Base-by-base conservation (phyloP, 1,140 invertebrate species). In the Leptonema lineaticorne region DNA sequence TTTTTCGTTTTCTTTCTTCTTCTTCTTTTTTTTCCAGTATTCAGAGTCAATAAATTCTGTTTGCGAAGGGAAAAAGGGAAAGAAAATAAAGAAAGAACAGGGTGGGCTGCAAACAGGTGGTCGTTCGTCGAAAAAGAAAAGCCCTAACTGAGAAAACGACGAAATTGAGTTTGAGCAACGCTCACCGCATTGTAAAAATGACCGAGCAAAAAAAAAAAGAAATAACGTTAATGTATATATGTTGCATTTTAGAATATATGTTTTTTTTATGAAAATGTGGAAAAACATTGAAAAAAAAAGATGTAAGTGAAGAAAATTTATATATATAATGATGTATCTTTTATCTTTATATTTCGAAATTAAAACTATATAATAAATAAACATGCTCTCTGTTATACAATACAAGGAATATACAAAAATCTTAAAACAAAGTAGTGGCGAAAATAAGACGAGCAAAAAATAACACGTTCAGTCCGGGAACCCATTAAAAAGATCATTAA, bases 401-500 rank as follows among this genome's bases (percentile, higher is more conserved):
- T n/a, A n/a, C n/a, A n/a, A n/a, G n/a, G n/a, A n/a, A n/a, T n/a
- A n/a, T n/a, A n/a, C n/a, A n/a, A n/a, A n/a, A n/a, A n/a, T n/a
- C n/a, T n/a, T n/a, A n/a, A n/a, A n/a, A n/a, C n/a, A n/a, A n/a
- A n/a, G n/a, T n/a, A n/a, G n/a, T n/a, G n/a, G n/a, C n/a, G n/a
- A n/a, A n/a, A n/a, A n/a, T n/a, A n/a, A n/a, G n/a, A n/a, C n/a
- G n/a, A n/a, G n/a, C n/a, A n/a, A n/a, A n/a, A n/a, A n/a, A n/a
- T n/a, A n/a, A n/a, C n/a, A n/a, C n/a, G n/a, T n/a, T n/a, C n/a
- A n/a, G n/a, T n/a, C n/a, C n/a, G n/a, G n/a, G n/a, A n/a, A n/a
- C 24, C 48, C 59, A 30, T 67, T 67, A 67, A 64, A 57, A 67
- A 68, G 28, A 50, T 68, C 69, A 68, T 71, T 68, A 71, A 71